These are phyloP conservation scores for Artemisiospiza belli DNA, from an alignment of 2,113 vertebrate species.

Conservation along the genomic window DNA sequence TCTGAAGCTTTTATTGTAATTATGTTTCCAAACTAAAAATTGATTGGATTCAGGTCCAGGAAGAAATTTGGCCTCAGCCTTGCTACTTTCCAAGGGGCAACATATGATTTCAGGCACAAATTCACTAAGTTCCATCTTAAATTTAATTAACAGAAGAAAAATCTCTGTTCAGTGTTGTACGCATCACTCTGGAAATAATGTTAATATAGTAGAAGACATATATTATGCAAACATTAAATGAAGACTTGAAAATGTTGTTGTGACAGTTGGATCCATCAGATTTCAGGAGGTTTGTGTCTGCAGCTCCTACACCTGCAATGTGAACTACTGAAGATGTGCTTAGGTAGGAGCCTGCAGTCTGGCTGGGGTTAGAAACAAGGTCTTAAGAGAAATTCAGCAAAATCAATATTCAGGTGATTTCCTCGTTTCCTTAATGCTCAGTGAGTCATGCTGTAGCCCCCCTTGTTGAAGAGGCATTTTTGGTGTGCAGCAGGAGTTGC, in stretches of 20 bases:
- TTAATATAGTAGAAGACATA: not conserved
- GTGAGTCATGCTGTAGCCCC: not conserved
- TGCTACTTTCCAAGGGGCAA: not conserved
- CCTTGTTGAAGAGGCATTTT: not conserved
- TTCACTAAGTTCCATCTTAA: not conserved
- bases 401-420: not conserved
- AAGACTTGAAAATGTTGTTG: not conserved
- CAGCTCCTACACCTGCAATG: not conserved
- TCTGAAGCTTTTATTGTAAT: not conserved
- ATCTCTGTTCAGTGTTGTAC: not conserved
- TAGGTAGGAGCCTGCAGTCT: not conserved
- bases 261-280: not conserved
- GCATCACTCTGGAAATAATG: not conserved
- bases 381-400: not conserved
- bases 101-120: not conserved
- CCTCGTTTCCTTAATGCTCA: not conserved
- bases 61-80: not conserved
- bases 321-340: not conserved
- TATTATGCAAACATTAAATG: not conserved
- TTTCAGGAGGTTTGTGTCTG: not conserved
- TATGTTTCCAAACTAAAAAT: not conserved
- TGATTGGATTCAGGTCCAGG: not conserved
- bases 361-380: not conserved
- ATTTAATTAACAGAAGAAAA: not conserved
- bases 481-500: not conserved